These are phyloP conservation scores for Albula goreensis DNA, from an alignment of 2,113 vertebrate genomes.

Conservation along the genomic window DNA sequence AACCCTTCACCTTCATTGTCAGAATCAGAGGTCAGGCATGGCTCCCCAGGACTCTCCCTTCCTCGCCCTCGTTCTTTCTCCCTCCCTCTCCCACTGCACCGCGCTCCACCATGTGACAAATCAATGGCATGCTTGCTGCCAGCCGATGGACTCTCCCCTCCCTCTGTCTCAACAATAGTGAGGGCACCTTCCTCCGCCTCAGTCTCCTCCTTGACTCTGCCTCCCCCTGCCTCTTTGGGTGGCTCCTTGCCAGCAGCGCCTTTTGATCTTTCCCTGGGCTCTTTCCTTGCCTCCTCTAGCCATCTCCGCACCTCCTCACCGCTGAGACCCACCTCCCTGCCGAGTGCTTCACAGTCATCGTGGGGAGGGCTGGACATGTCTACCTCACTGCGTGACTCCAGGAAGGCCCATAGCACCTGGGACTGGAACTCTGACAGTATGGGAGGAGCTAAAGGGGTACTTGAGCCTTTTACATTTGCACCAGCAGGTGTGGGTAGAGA, in stretches of 20 bases:
- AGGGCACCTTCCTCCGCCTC: conserved; percentile 68
- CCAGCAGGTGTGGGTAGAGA: conserved; percentile 42
- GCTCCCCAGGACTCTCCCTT: conserved; percentile 57
- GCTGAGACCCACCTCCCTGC: conserved; percentile 70
- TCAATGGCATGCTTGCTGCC: conserved; percentile 65
- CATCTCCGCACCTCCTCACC: conserved; percentile 70
- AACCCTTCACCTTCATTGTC: conserved; percentile 71
- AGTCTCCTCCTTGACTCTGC: conserved; percentile 47
- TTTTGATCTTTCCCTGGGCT: conserved; percentile 59
- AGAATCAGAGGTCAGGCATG: conserved; percentile 74
- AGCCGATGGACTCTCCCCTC: conserved; percentile 47
- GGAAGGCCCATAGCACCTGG: conserved; percentile 74
- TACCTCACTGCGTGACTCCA: conserved; percentile 72
- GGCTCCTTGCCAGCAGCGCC: conserved; percentile 28
- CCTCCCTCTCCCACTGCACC: conserved; percentile 33
- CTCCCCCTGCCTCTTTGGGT: conserved; percentile 17
- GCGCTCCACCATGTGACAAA: conserved; percentile 56
- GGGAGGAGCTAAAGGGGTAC: conserved; percentile 53
- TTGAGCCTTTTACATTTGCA: conserved; percentile 37
- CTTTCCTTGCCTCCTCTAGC: conserved; percentile 62
- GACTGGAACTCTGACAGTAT: conserved; percentile 74
- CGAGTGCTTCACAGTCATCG: conserved; percentile 74
- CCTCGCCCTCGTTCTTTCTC: conserved; percentile 34
- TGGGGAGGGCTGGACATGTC: conserved; percentile 68
- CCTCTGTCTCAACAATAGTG: conserved; percentile 68